A percentile compares a stretch with the other conserved stretches of the same genome.
phyloP scores from a whole-genome alignment of 2,797 vertebrate species.

The Percopsis omiscomaycus region DNA sequence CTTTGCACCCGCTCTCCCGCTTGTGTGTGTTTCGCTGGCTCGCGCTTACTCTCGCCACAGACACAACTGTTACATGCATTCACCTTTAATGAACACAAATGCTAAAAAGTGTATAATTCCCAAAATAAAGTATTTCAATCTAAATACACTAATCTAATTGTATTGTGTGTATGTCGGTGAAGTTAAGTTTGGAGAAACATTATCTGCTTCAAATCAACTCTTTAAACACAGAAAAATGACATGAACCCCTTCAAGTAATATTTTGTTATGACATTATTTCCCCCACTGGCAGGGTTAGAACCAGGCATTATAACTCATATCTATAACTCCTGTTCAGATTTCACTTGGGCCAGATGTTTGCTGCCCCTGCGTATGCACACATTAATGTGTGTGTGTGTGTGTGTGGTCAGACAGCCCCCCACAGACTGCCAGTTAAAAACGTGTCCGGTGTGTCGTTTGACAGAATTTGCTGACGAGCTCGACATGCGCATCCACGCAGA shows the following conservation, averaged over 20 bases:
- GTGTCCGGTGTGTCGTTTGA: constrained; percentile 34
- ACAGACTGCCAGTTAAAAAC: constrained; percentile 42
- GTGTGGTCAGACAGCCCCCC: constrained; percentile 8
- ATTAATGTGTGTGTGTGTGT: background rate
- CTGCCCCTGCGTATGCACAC: constrained; percentile 12
- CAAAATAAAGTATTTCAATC: too few species aligned
- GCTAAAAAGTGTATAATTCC: too few species aligned
- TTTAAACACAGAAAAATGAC: constrained; percentile 15
- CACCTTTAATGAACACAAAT: too few species aligned
- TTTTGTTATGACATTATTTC: constrained; percentile 9
- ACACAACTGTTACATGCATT: too few species aligned
- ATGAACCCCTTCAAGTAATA: background rate
- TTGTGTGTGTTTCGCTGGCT: too few species aligned
- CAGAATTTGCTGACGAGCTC: constrained; percentile 43
- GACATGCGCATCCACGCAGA: background rate
- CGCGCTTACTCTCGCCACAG: too few species aligned
- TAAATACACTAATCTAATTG: too few species aligned
- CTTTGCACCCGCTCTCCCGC: too few species aligned
- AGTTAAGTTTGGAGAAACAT: too few species aligned
- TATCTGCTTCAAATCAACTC: background rate
- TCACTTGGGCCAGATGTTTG: constrained; percentile 40
- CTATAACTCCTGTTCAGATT: constrained; percentile 14
- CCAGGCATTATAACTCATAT: background rate
- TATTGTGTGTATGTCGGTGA: too few species aligned
- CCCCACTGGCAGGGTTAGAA: background rate